These are phyloP conservation scores for Siphonodentalium dalli DNA, from an alignment of 2,888 invertebrate species.

Conservation along the genomic window DNA sequence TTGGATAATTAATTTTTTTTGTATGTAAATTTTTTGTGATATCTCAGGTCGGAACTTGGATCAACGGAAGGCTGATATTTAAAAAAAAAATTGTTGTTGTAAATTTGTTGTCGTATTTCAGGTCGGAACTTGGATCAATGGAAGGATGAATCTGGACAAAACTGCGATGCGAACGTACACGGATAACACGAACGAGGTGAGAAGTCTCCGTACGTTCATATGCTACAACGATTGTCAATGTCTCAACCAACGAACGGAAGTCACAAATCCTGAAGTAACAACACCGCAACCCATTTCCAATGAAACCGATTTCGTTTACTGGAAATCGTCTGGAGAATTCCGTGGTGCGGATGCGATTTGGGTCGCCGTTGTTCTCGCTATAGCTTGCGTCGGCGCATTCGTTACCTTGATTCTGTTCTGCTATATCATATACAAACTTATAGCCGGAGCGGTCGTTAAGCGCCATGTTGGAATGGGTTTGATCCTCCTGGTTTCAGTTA, in stretches of 20 bases:
- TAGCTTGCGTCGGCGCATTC: constrained; percentile 82
- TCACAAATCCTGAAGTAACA: background rate
- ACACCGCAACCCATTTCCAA: too few relatives aligned
- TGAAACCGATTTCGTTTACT: constrained; percentile 29
- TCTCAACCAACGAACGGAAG: constrained; percentile 25
- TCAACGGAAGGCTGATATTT: constrained; percentile 23
- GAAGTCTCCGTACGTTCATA: constrained; percentile 13
- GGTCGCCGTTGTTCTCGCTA: constrained; percentile 85
- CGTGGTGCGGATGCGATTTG: constrained; percentile 70
- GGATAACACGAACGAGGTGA: constrained; percentile 20
- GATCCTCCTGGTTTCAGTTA: constrained; percentile 64
- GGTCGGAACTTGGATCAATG: constrained; percentile 37
- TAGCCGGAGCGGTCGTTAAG: constrained; percentile 37
- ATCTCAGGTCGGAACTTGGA: constrained; percentile 39
- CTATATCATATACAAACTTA: constrained; percentile 84
- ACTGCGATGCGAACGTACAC: constrained; percentile 29
- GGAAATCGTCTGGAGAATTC: constrained; percentile 34
- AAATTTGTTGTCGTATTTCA: constrained; percentile 22
- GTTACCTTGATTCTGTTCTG: constrained; percentile 83
- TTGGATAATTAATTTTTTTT: too few relatives aligned
- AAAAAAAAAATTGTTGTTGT: too few relatives aligned
- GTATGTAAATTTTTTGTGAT: constrained; percentile 5
- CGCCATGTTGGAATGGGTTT: constrained; percentile 61
- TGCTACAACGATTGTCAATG: constrained; percentile 35
- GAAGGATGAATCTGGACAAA: constrained; percentile 21